phyloP scores from a whole-genome alignment of 53 echinoderm and acorn worm genomes.

The Echinometra lucunter region DNA sequence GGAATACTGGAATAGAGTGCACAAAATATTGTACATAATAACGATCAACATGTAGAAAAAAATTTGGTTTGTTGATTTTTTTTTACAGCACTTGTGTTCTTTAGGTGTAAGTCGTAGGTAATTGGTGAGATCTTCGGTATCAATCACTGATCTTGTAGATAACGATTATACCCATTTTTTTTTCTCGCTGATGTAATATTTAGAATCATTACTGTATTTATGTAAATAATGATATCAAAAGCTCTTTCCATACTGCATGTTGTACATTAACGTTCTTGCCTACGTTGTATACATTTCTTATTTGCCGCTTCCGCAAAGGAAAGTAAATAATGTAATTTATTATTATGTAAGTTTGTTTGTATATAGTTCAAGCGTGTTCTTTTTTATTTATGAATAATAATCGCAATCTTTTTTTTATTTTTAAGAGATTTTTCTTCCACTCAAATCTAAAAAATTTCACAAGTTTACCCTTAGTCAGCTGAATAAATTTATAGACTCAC shows the following conservation, averaged over 20 bases:
- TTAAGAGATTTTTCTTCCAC: not conserved
- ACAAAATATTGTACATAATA: not conserved
- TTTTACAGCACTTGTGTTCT: slow-evolving; percentile 32
- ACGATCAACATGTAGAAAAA: not conserved
- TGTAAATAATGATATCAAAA: slow-evolving; percentile 3
- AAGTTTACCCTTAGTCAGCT: not conserved
- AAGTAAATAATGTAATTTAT: slow-evolving; percentile 42
- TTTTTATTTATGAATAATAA: slow-evolving; percentile 7
- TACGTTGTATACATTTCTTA: slow-evolving; percentile 32
- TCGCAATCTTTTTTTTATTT: not conserved
- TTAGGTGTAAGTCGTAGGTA: slow-evolving; percentile 14
- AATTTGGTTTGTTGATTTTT: no score
- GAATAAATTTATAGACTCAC: not conserved
- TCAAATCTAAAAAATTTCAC: not conserved
- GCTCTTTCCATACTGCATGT: slow-evolving; percentile 22
- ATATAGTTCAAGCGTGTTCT: slow-evolving; percentile 5
- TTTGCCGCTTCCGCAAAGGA: not conserved
- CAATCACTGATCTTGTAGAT: not conserved
- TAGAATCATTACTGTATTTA: not conserved
- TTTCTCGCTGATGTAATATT: not conserved
- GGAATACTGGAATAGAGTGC: slow-evolving; percentile 2
- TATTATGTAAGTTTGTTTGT: slow-evolving; percentile 26
- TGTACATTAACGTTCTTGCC: slow-evolving; percentile 19
- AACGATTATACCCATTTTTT: not conserved
- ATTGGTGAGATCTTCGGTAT: not conserved